phyloP scores from a whole-genome alignment of 1,140 invertebrate species.

The Parapsyche elsis region DNA sequence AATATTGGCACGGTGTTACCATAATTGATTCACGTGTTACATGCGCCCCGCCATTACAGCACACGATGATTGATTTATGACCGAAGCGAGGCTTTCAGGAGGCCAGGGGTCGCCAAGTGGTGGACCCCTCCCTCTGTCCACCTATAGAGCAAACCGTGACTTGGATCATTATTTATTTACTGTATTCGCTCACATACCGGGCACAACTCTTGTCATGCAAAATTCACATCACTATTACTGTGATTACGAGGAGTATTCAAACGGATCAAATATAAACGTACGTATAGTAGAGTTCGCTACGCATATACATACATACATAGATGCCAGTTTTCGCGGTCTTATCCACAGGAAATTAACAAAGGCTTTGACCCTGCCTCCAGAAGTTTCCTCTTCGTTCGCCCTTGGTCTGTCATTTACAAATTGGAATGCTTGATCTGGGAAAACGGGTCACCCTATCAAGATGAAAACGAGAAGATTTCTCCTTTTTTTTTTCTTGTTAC shows the following conservation, averaged over 20 bases:
- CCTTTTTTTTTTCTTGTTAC: constrained; percentile 6
- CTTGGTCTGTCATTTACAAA: constrained; percentile 23
- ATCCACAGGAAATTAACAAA: constrained; percentile 29
- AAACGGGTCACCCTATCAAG: constrained; percentile 15
- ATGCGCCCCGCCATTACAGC: neutral
- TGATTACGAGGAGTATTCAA: too few relatives aligned
- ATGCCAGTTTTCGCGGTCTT: neutral
- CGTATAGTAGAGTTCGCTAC: too few relatives aligned
- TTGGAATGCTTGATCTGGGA: constrained; percentile 31
- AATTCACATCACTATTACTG: too few relatives aligned
- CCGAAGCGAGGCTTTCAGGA: constrained; percentile 2
- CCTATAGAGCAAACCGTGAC: neutral
- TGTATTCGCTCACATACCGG: too few relatives aligned
- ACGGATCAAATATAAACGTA: too few relatives aligned
- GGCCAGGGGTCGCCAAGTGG: constrained; percentile 21
- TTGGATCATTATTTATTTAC: too few relatives aligned
- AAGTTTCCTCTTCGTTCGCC: neutral
- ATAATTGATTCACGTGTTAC: constrained; percentile 41
- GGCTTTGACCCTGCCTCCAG: neutral
- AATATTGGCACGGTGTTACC: constrained; percentile 17
- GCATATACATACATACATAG: too few relatives aligned
- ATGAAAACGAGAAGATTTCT: constrained; percentile 18
- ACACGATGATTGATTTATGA: constrained; percentile 34
- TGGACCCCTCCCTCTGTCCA: neutral
- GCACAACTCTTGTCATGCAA: too few relatives aligned